Base-by-base conservation (phyloP, 2,888 invertebrate genomes). In the Drosophila villosipedis region DNA sequence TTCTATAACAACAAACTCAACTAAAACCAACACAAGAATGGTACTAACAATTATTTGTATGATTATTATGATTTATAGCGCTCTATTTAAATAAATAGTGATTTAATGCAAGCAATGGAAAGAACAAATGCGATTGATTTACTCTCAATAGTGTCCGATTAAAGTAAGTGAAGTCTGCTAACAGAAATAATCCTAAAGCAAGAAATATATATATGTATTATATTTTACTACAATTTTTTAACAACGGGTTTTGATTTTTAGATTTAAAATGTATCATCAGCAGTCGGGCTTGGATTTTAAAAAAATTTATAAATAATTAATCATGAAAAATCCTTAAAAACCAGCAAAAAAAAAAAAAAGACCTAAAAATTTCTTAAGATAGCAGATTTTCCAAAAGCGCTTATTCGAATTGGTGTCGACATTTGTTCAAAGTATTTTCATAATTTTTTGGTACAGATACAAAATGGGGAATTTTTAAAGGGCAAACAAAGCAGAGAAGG, bases 71-170 rank as follows among this genome's bases (percentile, higher is more conserved):
- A 69, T 85, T 80, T 88, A 54, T 76, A 83, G 84, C 12, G 31
- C 49, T 62, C 59, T 9, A 67, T 59, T 57, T 64, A 66, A 84
- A 85, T 78, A 80, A 78, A 80, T 85, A 85, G 73, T 54, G 1
- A 37, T 55, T 78, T 70, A 81, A 54, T 76, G 89, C 89, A 84
- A 75, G 50, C 69, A 71, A 80, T 59, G 61, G 25, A 39, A 25
- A 69, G 41, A 57, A 1, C 16, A 25, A 47, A 16, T 16, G 22
- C 16, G 16, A 9, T 25, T 47, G 16, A 47, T 25, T 47, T 25
- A 47, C 25, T 47, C 16, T 16, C 9, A 9, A 25, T 1, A 7
- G 2, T 7, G n/a, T 10, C n/a, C 1, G 4, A 7, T 47, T 7
- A 59, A 59, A 59, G 9, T 30, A 28, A 14, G 19, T 28, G 19